These are phyloP conservation scores for Neodon shergylaensis DNA, from an alignment of 2,113 vertebrate genomes.

Conservation along the genomic window DNA sequence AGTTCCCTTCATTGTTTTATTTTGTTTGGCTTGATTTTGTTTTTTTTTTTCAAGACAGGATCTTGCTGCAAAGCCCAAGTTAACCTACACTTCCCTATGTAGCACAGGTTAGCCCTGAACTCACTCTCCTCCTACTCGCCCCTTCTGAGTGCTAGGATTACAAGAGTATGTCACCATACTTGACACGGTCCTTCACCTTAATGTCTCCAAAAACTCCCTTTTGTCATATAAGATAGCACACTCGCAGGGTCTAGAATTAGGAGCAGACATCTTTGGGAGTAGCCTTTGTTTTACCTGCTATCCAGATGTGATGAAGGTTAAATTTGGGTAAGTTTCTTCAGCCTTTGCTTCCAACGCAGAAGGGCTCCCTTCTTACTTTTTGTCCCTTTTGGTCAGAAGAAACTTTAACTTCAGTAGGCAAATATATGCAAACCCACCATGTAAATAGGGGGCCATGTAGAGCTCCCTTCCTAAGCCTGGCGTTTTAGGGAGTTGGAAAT, in stretches of 20 bases:
- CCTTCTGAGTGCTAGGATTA: background rate
- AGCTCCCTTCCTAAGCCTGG: constrained; percentile 83
- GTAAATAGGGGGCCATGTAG: background rate
- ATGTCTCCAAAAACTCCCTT: background rate
- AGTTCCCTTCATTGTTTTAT: background rate
- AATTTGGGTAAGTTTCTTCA: background rate
- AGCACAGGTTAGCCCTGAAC: background rate
- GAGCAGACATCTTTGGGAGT: background rate
- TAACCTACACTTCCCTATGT: background rate
- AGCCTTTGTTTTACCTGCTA: background rate
- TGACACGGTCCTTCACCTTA: background rate
- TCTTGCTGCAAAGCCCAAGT: background rate
- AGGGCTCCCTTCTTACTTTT: background rate
- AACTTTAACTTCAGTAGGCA: constrained; percentile 11
- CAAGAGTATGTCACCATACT: background rate
- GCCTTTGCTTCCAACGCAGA: background rate
- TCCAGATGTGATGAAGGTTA: background rate
- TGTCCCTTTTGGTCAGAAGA: constrained; percentile 9
- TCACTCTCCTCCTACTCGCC: too few species aligned
- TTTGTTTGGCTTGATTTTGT: background rate
- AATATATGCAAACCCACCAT: constrained; percentile 57
- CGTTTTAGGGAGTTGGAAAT: background rate
- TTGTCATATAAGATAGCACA: background rate
- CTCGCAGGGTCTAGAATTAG: background rate
- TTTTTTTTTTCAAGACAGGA: background rate